These are phyloP conservation scores for Catocala nupta DNA, from an alignment of 2,888 invertebrate species.

Conservation along the genomic window DNA sequence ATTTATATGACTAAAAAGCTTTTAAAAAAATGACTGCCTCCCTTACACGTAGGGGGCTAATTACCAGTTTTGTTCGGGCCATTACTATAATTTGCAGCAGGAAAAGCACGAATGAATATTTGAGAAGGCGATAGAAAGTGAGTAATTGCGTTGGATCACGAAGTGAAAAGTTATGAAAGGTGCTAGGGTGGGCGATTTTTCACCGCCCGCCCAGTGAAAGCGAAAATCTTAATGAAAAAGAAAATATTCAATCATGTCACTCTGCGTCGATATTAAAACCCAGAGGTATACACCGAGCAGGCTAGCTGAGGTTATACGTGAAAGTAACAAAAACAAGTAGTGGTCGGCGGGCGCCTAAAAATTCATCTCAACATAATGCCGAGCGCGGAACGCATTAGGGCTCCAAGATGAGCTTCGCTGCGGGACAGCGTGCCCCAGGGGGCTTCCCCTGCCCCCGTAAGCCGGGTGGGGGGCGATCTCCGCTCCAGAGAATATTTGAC, in stretches of 20 bases:
- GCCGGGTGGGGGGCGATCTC: conserved; percentile 79
- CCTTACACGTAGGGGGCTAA: conserved; percentile 72
- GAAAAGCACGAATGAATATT: conserved; percentile 86
- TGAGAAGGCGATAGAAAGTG: conserved; percentile 86
- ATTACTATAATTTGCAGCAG: conserved; percentile 85
- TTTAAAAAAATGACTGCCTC: conserved; percentile 67
- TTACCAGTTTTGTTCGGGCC: conserved; percentile 82
- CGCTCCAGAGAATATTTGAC: conserved; percentile 88
- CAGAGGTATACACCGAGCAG: conserved; percentile 3
- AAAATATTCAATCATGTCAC: conserved; percentile 76
- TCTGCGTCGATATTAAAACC: conserved; percentile 55
- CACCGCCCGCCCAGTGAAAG: conserved; percentile 73
- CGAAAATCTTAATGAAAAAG: conserved; percentile 83
- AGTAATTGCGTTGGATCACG: conserved; percentile 86
- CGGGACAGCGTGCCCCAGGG: conserved; percentile 86
- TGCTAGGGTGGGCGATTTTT: conserved; percentile 82
- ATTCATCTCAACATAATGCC: conserved; percentile 81
- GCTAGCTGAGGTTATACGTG: conserved; percentile 20
- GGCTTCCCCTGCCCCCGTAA: conserved; percentile 73
- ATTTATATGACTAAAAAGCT: conserved; percentile 46
- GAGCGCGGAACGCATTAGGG: conserved; percentile 84
- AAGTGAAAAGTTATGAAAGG: conserved; percentile 88
- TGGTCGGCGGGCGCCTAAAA: conserved; percentile 71
- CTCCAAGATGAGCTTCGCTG: conserved; percentile 86
- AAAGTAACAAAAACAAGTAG: conserved; percentile 57